Conservation (phyloP, 2,888 invertebrate genomes). For the Drosophila sordidapex region DNA sequence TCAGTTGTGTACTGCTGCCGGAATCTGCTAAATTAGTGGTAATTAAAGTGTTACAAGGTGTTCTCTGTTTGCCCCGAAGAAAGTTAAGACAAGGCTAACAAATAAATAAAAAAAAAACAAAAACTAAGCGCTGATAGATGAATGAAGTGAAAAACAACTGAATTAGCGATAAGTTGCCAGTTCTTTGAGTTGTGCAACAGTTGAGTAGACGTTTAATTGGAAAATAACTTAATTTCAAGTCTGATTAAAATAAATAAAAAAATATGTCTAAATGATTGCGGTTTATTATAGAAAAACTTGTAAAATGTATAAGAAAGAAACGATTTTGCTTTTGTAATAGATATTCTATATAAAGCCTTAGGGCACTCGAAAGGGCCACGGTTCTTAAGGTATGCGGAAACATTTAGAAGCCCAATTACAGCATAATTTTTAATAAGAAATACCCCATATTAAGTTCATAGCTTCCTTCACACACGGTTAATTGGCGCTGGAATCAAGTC, state of each 20-base stretch:
- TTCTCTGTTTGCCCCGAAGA: constrained; percentile 58
- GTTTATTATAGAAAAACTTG: background rate
- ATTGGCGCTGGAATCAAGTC: constrained; percentile 22
- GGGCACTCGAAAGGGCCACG: background rate
- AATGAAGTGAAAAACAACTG: constrained; percentile 29
- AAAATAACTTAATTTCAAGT: constrained; percentile 26
- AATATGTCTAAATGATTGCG: background rate
- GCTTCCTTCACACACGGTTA: constrained; percentile 36
- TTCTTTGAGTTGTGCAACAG: constrained; percentile 15
- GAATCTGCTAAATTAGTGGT: constrained; percentile 60
- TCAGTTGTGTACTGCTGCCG: background rate
- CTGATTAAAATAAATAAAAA: background rate
- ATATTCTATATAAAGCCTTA: background rate
- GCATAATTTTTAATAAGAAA: constrained; percentile 35
- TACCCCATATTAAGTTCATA: constrained; percentile 25
- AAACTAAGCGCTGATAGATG: constrained; percentile 14
- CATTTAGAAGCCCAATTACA: constrained; percentile 40
- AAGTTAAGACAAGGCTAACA: constrained; percentile 46
- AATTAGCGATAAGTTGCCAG: constrained; percentile 25
- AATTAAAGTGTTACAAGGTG: constrained; percentile 79
- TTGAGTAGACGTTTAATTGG: background rate
- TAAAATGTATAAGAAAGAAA: background rate
- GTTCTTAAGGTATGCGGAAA: constrained; percentile 40
- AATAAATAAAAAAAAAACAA: constrained; percentile 9
- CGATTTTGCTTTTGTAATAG: background rate